These are phyloP conservation scores for Ramphastos sulfuratus DNA, from an alignment of 2,113 vertebrate species.

Conservation along the genomic window DNA sequence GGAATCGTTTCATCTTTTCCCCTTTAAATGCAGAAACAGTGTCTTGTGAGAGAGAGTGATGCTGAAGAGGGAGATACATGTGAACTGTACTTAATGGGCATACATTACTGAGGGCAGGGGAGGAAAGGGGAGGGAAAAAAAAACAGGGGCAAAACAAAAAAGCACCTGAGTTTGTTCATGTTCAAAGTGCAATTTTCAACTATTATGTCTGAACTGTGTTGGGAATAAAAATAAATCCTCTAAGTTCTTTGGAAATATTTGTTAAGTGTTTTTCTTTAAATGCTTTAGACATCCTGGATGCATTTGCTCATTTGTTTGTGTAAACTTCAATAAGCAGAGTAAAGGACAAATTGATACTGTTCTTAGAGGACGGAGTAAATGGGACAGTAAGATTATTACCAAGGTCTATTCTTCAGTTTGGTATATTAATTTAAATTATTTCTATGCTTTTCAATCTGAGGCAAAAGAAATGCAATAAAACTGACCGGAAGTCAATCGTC, in stretches of 20 bases:
- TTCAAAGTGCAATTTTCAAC: not conserved
- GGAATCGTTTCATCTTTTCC: not conserved
- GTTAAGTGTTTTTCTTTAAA: not conserved
- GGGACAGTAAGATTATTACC: not conserved
- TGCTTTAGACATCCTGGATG: not conserved
- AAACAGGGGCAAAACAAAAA: not conserved
- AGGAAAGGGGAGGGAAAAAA: no score
- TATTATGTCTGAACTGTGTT: not conserved
- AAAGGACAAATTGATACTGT: not conserved
- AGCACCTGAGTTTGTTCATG: not conserved
- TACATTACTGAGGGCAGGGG: accelerated
- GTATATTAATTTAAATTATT: not conserved
- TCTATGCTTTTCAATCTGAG: not conserved
- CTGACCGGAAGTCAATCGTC: not conserved
- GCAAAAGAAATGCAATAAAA: not conserved
- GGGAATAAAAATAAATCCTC: not conserved
- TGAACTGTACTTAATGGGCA: not conserved
- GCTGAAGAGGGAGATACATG: not conserved
- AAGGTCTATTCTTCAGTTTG: not conserved
- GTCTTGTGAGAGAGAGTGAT: not conserved
- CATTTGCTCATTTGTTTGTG: not conserved
- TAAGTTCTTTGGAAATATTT: not conserved
- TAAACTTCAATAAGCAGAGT: not conserved
- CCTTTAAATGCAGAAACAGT: not conserved
- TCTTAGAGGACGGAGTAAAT: not conserved